phyloP scores from a whole-genome alignment of 2,113 vertebrate species.

The Rattus rattus region DNA sequence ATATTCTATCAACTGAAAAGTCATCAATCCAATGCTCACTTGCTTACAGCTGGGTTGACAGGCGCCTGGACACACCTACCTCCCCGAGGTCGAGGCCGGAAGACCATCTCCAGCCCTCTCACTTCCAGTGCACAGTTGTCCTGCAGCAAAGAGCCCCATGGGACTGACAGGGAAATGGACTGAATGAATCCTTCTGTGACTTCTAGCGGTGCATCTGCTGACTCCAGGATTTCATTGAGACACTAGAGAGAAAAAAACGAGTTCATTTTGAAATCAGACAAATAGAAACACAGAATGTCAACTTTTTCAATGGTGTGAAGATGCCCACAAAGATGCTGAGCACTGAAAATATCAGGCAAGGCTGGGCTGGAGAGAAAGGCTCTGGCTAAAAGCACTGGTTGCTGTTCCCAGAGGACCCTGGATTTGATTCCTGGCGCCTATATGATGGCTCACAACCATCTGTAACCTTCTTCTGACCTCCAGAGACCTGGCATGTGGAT shows the following conservation, averaged over 20 bases:
- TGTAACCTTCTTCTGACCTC: background rate
- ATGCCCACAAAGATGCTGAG: background rate
- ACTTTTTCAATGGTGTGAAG: background rate
- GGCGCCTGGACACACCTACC: constrained; percentile 86
- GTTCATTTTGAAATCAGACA: background rate
- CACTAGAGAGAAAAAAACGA: constrained; percentile 87
- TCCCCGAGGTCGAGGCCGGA: constrained; percentile 94
- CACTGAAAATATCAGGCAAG: background rate
- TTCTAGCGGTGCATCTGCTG: constrained; percentile 96
- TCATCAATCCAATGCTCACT: background rate
- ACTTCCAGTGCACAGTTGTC: constrained; percentile 97
- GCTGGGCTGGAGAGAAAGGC: background rate
- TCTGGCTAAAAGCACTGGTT: background rate
- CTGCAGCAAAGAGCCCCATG: constrained; percentile 96
- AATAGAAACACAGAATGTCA: constrained; percentile 4
- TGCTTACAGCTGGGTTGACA: background rate
- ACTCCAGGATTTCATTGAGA: constrained; percentile 97
- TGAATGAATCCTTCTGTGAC: constrained; percentile 97
- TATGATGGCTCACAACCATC: background rate
- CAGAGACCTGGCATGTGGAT: background rate
- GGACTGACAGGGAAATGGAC: constrained; percentile 95
- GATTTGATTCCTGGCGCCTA: background rate
- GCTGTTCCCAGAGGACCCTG: background rate
- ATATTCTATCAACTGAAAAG: background rate
- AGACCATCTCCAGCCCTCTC: constrained; percentile 95